Conservation (phyloP, 2,888 invertebrate genomes). For the Heliconius charithonia region DNA sequence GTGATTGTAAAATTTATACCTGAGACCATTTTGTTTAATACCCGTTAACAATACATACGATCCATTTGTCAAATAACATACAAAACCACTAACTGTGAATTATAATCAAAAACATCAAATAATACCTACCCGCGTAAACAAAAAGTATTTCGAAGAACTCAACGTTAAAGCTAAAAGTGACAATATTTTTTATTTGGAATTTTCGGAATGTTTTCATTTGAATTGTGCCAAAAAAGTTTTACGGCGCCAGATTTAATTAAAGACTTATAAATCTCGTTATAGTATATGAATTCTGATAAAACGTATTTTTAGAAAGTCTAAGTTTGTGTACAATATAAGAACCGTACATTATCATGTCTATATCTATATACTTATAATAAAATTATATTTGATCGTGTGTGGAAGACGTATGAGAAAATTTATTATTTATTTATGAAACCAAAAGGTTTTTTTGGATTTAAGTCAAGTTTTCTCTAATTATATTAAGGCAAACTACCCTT, state of each 20-base stretch:
- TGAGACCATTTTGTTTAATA: too few species aligned
- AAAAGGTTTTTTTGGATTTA: too few species aligned
- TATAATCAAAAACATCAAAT: not conserved
- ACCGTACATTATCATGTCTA: not conserved
- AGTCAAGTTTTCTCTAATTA: too few species aligned
- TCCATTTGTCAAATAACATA: too few species aligned
- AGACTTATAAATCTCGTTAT: not conserved
- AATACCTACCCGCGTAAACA: not conserved
- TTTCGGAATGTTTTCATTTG: not conserved
- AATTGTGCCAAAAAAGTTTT: constrained; percentile 9
- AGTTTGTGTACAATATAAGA: not conserved
- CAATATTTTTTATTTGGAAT: not conserved
- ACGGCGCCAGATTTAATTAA: constrained; percentile 8
- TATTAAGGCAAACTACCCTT: too few species aligned
- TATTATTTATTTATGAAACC: too few species aligned
- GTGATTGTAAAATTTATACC: too few species aligned
- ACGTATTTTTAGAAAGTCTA: not conserved
- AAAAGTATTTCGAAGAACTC: not conserved
- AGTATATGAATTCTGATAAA: not conserved
- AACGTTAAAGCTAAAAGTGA: not conserved
- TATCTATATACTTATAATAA: not conserved
- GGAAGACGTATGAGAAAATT: too few species aligned
- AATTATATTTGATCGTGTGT: too few species aligned
- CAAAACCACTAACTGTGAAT: not conserved
- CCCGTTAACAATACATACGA: too few species aligned